Percentiles rank a stretch among this genome's conserved stretches.
These are phyloP conservation scores for Xyrichtys novacula DNA, from an alignment of 2,797 vertebrate genomes.

Conservation along the genomic window DNA sequence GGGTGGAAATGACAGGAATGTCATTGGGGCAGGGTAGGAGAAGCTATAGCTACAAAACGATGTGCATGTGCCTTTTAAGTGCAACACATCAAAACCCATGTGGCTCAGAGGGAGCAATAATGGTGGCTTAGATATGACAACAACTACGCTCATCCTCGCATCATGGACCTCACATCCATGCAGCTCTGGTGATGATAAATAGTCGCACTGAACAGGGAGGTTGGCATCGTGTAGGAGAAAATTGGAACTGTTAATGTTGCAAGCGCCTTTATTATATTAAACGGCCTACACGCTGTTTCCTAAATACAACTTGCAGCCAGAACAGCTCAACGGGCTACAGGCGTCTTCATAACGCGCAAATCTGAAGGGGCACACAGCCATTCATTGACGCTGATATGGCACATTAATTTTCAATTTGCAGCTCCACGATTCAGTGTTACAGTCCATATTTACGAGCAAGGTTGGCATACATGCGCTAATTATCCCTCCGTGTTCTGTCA, in stretches of 20 bases:
- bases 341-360: constrained; percentile 59
- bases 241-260: constrained; percentile 32
- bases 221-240: constrained; percentile 19
- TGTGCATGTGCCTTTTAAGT: constrained; percentile 27
- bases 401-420: constrained; percentile 75
- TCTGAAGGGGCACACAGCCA: constrained; percentile 40
- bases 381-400: constrained; percentile 58
- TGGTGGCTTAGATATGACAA: constrained; percentile 43
- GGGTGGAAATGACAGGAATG: constrained; percentile 46
- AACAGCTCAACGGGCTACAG: constrained; percentile 62
- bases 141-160: constrained; percentile 39
- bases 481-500: constrained; percentile 57
- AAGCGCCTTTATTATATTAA: constrained; percentile 33
- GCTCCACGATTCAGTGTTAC: constrained; percentile 47
- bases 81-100: constrained; percentile 26
- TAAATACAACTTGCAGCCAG: constrained; percentile 53
- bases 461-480: constrained; percentile 64
- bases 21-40: constrained; percentile 39
- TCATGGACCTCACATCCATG: constrained; percentile 53
- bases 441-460: constrained; percentile 42
- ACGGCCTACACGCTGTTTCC: constrained; percentile 44
- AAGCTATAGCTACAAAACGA: constrained; percentile 19
- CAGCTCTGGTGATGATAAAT: constrained; percentile 41
- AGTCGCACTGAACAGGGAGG: not conserved
- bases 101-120: constrained; percentile 19